Percentiles rank a stretch among this genome's conserved stretches.
Conservation (phyloP, 2,113 vertebrate species). For the Mustelus asterias region DNA sequence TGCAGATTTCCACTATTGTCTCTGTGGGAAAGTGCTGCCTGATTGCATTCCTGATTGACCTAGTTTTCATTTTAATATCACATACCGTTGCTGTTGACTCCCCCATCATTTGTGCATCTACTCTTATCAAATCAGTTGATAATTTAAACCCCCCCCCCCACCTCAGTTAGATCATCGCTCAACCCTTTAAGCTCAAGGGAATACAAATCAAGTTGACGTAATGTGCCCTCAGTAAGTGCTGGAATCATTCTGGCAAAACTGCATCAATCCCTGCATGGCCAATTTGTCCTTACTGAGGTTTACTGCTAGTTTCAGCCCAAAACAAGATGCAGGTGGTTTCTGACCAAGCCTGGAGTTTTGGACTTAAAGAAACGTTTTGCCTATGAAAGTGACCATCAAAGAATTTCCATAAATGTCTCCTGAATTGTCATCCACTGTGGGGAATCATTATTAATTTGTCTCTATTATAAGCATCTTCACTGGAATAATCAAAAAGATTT, state of each 20-base stretch:
- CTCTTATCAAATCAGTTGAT: background rate
- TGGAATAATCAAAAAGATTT: slow-evolving; percentile 5
- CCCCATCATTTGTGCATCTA: background rate
- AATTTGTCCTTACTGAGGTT: no score
- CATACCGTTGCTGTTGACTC: background rate
- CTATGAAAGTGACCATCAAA: background rate
- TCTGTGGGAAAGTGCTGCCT: background rate
- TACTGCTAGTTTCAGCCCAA: background rate
- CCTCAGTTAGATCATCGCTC: background rate
- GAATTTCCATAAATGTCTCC: background rate
- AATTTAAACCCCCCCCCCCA: background rate
- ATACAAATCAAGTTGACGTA: background rate
- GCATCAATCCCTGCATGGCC: background rate
- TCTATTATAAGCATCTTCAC: background rate
- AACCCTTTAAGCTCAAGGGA: background rate
- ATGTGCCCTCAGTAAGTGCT: background rate
- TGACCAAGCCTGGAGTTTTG: background rate
- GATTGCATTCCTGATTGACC: background rate
- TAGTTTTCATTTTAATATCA: background rate
- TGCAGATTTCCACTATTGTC: background rate
- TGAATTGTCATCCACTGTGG: background rate
- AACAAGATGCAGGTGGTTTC: background rate
- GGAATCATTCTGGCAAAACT: background rate
- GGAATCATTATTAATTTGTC: background rate
- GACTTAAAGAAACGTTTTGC: background rate